Evolutionary conservation across 2,888 invertebrate genomes (phyloP), one percentile per base, ranked within the genome.

Genomic region (Agriopis aurantiaria): DNA sequence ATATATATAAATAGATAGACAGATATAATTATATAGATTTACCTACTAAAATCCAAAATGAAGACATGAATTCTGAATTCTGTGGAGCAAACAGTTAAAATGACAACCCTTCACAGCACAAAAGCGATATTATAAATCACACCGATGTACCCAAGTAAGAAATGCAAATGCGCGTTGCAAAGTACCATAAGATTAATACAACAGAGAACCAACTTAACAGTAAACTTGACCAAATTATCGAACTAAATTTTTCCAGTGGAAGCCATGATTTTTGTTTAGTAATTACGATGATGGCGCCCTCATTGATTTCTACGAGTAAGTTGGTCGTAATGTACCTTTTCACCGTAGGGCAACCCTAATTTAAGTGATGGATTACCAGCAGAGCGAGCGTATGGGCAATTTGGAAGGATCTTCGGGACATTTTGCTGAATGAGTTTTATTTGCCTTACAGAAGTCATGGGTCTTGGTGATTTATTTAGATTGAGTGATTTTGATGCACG

Each of bases 311-410:
- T 12, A 10, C 40, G 12, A 12, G 33, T 33, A 53, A 53, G 33
- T 12, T 53, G 11, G 53, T 53, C n/a, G 33, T 6, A 12, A 10
- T 4, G 33, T 58, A 63, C 70, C 73, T 75, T 75, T 76, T 73
- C 70, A 72, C 59, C 23, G 65, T 60, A 62, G 58, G 66, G 66
- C 59, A 68, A 75, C 76, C 76, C 73, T 68, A 74, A 77, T 77
- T 77, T 75, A 75, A 52, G 74, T 77, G 76, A 77, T 75, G 68
- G 70, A 77, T 75, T 52, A 69, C 67, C 55, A 12, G 51, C 53
- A 48, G 45, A 46, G 69, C 69, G 41, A 51, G 56, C 58, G 55
- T 46, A 51, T 60, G 66, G 65, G 60, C 55, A 49, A 60, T 64
- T 74, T 63, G 52, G 66, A 63, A 64, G 68, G 65, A 68, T 74